Conservation (phyloP, 2,888 invertebrate species). For the Theodoxus fluviatilis region DNA sequence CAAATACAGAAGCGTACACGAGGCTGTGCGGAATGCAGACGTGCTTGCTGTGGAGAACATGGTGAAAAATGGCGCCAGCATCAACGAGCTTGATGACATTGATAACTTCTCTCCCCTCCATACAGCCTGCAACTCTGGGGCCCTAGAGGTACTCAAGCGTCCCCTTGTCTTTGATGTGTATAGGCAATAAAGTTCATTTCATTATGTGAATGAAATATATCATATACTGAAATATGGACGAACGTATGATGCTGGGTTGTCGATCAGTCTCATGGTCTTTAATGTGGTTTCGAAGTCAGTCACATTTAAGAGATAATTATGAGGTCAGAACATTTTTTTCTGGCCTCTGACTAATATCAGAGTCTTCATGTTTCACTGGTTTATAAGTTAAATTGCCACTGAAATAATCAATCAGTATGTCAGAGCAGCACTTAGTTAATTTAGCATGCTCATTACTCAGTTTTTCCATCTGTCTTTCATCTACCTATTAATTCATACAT, state of each 20-base stretch:
- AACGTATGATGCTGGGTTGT: not conserved
- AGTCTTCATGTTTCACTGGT: not conserved
- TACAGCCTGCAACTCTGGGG: conserved; percentile 62
- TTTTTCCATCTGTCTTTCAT: not conserved
- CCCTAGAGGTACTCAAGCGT: conserved; percentile 57
- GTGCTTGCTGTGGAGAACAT: conserved; percentile 60
- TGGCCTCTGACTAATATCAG: not conserved
- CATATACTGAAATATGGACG: too few species aligned
- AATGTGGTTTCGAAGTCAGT: not conserved
- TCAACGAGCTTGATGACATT: conserved; percentile 63
- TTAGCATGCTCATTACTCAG: too few species aligned
- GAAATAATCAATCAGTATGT: not conserved
- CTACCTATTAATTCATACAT: not conserved
- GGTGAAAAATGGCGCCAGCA: conserved; percentile 65
- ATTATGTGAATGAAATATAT: too few species aligned
- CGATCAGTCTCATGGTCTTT: not conserved
- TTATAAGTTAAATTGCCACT: not conserved
- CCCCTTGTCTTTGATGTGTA: not conserved
- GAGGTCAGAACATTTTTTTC: not conserved
- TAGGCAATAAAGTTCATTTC: too few species aligned
- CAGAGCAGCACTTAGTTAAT: not conserved
- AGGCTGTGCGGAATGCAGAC: conserved; percentile 56
- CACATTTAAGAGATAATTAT: not conserved
- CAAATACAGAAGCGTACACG: conserved; percentile 46
- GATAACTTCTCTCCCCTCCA: conserved; percentile 65